Evolutionary conservation across 1,140 invertebrate species (phyloP).

Genomic region (Aethina tumida): DNA sequence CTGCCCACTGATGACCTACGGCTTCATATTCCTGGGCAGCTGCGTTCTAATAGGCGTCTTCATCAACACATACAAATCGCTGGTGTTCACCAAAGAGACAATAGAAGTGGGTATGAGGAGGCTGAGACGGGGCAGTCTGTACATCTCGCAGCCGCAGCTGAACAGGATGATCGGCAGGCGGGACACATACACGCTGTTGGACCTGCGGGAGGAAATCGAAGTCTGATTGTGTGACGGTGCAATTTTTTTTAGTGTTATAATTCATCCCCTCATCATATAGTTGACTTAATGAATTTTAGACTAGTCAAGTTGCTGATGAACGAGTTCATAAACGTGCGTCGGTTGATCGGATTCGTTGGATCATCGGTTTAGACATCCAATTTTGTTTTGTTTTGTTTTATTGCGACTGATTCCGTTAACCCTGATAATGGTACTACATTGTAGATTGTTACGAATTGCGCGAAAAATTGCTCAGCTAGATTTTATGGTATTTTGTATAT

Average conservation of each 20-base stretch:
- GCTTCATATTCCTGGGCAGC: conserved; percentile 57
- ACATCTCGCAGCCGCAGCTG: conserved; percentile 13
- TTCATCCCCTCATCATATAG: neutral
- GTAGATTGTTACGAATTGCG: too few relatives aligned
- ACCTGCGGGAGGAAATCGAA: conserved; percentile 21
- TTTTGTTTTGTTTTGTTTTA: too few relatives aligned
- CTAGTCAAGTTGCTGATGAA: too few relatives aligned
- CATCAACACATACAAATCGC: conserved; percentile 61
- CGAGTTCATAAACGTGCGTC: too few relatives aligned
- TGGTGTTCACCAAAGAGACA: conserved; percentile 63
- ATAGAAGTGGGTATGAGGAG: conserved; percentile 63
- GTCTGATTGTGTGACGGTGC: conserved; percentile 8
- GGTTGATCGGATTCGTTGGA: too few relatives aligned
- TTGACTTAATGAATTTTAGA: too few relatives aligned
- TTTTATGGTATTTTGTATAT: too few relatives aligned
- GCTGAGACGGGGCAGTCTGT: conserved; percentile 37
- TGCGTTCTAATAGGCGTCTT: conserved; percentile 52
- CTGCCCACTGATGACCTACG: conserved; percentile 57
- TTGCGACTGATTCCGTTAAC: too few relatives aligned
- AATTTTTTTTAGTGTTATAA: neutral
- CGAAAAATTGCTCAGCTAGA: too few relatives aligned
- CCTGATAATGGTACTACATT: too few relatives aligned
- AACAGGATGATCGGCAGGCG: conserved; percentile 17
- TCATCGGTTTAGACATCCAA: too few relatives aligned
- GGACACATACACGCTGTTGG: conserved; percentile 25